Evolutionary conservation across 1,140 invertebrate genomes (phyloP).

Genomic region (Tenebrio molitor): DNA sequence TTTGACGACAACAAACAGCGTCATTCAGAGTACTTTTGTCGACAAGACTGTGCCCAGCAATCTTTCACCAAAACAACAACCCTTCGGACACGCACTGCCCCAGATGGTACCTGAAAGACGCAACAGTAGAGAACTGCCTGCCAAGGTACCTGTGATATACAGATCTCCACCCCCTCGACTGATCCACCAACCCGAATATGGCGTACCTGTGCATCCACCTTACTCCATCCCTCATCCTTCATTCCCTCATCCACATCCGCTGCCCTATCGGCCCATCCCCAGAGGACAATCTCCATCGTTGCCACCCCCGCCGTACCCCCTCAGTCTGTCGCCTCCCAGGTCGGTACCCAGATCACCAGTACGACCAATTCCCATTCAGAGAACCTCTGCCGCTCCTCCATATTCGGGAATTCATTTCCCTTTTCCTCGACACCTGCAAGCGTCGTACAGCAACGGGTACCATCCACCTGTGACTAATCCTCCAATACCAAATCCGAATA

Average conservation of each 20-base stretch:
- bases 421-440: too few relatives aligned
- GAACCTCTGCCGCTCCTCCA: too few relatives aligned
- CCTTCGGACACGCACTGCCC: neutral
- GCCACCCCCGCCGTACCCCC: too few relatives aligned
- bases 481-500: too few relatives aligned
- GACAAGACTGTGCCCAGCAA: neutral
- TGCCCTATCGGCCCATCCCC: neutral
- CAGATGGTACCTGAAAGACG: constrained; percentile 1
- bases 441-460: too few relatives aligned
- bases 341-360: neutral
- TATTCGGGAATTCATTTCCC: neutral
- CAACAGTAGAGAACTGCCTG: neutral
- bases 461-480: too few relatives aligned
- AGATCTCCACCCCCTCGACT: neutral
- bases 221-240: neutral
- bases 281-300: too few relatives aligned
- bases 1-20: too few relatives aligned
- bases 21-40: neutral
- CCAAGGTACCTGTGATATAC: too few relatives aligned
- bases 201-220: too few relatives aligned
- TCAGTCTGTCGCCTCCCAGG: neutral
- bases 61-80: neutral
- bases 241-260: neutral
- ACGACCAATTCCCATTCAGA: neutral
- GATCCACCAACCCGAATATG: too few relatives aligned